Evolutionary conservation across 2,888 invertebrate species (phyloP).

Genomic region (Agonopterix alstromeriana): DNA sequence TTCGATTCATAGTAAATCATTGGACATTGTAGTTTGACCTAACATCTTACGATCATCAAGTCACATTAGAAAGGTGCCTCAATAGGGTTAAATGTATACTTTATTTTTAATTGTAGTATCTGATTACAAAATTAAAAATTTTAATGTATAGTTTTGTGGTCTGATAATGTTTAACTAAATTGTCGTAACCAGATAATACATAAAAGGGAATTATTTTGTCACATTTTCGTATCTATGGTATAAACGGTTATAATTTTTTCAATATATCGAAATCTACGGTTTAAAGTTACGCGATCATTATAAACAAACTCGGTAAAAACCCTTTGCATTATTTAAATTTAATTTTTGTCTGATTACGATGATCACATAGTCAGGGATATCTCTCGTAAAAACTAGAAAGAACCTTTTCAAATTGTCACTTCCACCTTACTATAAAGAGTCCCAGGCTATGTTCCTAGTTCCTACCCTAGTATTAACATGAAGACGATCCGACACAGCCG

Average conservation of each 20-base stretch:
- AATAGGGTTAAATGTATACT: slow-evolving; percentile 3
- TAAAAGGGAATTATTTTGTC: not conserved
- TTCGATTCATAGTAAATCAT: no score
- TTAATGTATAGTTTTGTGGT: not conserved
- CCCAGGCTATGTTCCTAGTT: not conserved
- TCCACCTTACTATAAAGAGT: not conserved
- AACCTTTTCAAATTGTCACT: no score
- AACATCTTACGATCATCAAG: slow-evolving; percentile 17
- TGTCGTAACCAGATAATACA: not conserved
- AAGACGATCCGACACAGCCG: slow-evolving; percentile 78
- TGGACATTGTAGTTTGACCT: slow-evolving; percentile 17
- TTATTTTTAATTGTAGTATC: not conserved
- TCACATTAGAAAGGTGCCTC: slow-evolving; percentile 32
- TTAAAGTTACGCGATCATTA: no score
- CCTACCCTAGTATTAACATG: slow-evolving; percentile 27
- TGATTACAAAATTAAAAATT: not conserved
- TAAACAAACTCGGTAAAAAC: no score
- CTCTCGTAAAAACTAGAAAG: no score
- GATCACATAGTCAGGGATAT: no score
- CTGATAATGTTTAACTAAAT: not conserved
- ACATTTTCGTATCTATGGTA: not conserved
- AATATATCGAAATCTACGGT: no score
- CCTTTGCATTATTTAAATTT: no score
- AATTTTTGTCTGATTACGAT: no score
- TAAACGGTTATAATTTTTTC: no score